Evolutionary conservation across 1,140 invertebrate genomes (phyloP).

Genomic region (Drosophila burlai): DNA sequence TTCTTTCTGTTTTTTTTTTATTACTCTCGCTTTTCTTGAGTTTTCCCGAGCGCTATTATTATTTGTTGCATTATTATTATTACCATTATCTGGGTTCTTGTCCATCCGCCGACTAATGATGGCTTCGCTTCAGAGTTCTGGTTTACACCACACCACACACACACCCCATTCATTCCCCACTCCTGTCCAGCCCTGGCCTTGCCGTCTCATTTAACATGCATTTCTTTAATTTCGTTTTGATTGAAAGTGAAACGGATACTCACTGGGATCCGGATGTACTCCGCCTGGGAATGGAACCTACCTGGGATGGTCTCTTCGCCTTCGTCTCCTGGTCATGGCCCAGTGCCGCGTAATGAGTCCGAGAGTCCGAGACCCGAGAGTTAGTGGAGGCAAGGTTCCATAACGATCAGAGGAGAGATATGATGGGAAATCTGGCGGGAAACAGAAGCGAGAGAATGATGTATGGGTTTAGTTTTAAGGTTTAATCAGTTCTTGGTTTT

Average conservation of each 20-base stretch:
- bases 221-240: conserved; percentile 66
- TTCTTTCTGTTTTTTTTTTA: conserved; percentile 17
- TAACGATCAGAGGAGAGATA: conserved; percentile 25
- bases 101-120: conserved; percentile 50
- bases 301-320: not conserved
- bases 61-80: conserved; percentile 37
- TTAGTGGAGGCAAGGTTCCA: conserved; percentile 20
- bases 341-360: conserved; percentile 29
- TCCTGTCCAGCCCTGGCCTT: conserved; percentile 5
- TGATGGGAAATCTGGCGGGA: conserved; percentile 6
- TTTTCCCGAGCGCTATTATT: conserved; percentile 19
- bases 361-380: not conserved
- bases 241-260: conserved; percentile 69
- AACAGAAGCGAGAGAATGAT: not conserved
- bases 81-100: conserved; percentile 57
- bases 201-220: conserved; percentile 64
- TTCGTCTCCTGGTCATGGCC: conserved; percentile 19
- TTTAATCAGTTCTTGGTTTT: not conserved
- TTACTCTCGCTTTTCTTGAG: conserved; percentile 34
- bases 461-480: not conserved
- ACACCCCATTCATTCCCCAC: not conserved
- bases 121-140: not conserved
- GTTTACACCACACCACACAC: not conserved
- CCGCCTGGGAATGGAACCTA: conserved; percentile 1
- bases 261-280: conserved; percentile 14